Base-by-base conservation (phyloP, 2,888 invertebrate genomes). In the Scaptomyza tumidula region DNA sequence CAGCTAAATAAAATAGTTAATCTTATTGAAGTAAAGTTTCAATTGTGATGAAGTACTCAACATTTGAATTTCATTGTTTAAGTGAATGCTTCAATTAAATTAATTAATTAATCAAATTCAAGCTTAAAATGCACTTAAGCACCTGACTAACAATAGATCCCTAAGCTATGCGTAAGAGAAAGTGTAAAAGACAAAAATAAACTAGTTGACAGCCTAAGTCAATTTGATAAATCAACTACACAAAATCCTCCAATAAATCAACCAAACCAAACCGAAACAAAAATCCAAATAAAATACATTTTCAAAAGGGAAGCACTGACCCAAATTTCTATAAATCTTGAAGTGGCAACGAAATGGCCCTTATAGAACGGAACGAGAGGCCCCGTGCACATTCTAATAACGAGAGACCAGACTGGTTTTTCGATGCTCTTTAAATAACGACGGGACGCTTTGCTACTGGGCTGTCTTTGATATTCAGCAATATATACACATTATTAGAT, bases 161-260 rank as follows among this genome's bases (percentile, higher is more conserved):
- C 37, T 45, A 24, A 14, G 9, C 6, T n/a, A 43, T 11, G n/a
- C 37, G 33, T 16, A 10, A 4, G n/a, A 45, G 52, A 45, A 60
- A 58, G 37, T 60, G 62, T 54, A 45, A 11, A 33, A 24, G 46
- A 55, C 68, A 67, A 61, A 86, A 80, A 82, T 80, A 80, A 83
- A 83, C 62, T 57, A 58, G 55, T 72, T 62, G 66, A 63, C 55
- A 64, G 53, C 60, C 48, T 49, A 58, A 65, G 52, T 60, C 82
- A 33, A 58, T 70, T 79, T 71, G 80, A 88, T 88, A 86, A 84
- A 84, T 84, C 86, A 82, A 74, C 75, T 80, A 59, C 44, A 77
- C 68, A 86, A 75, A 77, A 79, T 75, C 64, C 73, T 56, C 52
- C 63, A 76, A 84, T 84, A 84, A 85, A 84, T 84, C 83, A 88